Evolutionary conservation across 2,888 invertebrate genomes (phyloP).

Genomic region (Tromatobia lineatoria): DNA sequence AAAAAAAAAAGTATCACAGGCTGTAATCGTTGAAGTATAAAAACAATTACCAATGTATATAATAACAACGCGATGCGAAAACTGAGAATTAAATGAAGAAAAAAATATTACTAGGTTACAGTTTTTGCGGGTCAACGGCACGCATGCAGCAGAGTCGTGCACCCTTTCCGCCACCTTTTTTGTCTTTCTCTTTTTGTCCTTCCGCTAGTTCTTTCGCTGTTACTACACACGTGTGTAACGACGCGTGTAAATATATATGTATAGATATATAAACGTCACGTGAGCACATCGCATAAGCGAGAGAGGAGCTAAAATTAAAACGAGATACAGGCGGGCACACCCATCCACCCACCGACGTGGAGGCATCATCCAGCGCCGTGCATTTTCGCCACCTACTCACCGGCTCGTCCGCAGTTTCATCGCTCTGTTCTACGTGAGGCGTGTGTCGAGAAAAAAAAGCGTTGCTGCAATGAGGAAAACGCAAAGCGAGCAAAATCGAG

Average conservation of each 20-base stretch:
- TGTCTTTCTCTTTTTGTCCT: constrained; percentile 22
- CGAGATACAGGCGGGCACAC: constrained; percentile 75
- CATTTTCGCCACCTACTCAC: constrained; percentile 63
- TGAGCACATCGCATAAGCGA: constrained; percentile 32
- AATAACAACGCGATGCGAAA: background rate
- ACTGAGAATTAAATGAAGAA: constrained; percentile 24
- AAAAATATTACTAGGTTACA: constrained; percentile 80
- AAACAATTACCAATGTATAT: background rate
- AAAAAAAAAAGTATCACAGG: too few species aligned
- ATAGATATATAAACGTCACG: constrained; percentile 1
- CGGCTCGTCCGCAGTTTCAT: constrained; percentile 57
- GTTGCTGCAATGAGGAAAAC: constrained; percentile 26
- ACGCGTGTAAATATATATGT: constrained; percentile 9
- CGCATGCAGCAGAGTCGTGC: constrained; percentile 61
- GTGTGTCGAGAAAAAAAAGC: constrained; percentile 21
- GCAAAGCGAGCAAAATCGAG: background rate
- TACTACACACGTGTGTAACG: constrained; percentile 31
- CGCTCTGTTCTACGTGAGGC: constrained; percentile 29
- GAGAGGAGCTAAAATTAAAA: constrained; percentile 83
- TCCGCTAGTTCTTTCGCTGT: constrained; percentile 28
- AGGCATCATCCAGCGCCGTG: constrained; percentile 54
- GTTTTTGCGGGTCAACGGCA: constrained; percentile 82
- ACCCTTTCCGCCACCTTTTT: background rate
- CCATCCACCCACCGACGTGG: constrained; percentile 71
- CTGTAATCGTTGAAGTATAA: too few species aligned